These are phyloP conservation scores for Rallus limicola DNA, from an alignment of 2,113 vertebrate genomes.

Conservation along the genomic window DNA sequence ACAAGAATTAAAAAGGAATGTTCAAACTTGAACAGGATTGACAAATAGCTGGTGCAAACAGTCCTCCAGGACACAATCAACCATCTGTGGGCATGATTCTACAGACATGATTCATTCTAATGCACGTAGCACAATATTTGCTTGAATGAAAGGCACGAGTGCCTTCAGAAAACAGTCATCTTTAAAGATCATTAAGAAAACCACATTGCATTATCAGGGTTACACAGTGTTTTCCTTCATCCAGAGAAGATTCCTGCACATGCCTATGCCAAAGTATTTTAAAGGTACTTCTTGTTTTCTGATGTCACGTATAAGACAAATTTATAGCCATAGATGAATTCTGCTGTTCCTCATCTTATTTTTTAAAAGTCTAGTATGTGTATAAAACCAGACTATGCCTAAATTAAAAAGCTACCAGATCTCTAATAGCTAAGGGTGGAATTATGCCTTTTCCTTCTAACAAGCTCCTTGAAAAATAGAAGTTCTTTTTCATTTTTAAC, in stretches of 20 bases:
- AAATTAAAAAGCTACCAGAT: not conserved
- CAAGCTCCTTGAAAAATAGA: not conserved
- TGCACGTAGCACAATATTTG: not conserved
- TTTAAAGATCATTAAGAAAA: not conserved
- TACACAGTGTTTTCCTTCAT: not conserved
- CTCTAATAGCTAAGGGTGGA: not conserved
- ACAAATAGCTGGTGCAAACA: not conserved
- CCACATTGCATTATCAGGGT: not conserved
- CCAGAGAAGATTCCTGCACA: not conserved
- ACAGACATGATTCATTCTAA: not conserved
- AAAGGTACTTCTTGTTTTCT: not conserved
- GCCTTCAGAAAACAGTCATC: not conserved
- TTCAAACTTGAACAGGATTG: not conserved
- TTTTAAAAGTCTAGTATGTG: not conserved
- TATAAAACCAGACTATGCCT: not conserved
- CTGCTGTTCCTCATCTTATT: not conserved
- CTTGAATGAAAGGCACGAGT: not conserved
- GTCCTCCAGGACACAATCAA: not conserved
- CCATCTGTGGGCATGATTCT: not conserved
- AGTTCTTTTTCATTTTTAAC: not conserved
- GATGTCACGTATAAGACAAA: not conserved
- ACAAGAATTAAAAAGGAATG: not conserved
- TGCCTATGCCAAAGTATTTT: not conserved
- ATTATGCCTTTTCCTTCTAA: not conserved
- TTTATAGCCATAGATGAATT: rapidly evolving